Percentiles rank a stretch among this genome's conserved stretches.
These are phyloP conservation scores for Chironomus riparius DNA, from an alignment of 2,888 invertebrate species.

Conservation along the genomic window DNA sequence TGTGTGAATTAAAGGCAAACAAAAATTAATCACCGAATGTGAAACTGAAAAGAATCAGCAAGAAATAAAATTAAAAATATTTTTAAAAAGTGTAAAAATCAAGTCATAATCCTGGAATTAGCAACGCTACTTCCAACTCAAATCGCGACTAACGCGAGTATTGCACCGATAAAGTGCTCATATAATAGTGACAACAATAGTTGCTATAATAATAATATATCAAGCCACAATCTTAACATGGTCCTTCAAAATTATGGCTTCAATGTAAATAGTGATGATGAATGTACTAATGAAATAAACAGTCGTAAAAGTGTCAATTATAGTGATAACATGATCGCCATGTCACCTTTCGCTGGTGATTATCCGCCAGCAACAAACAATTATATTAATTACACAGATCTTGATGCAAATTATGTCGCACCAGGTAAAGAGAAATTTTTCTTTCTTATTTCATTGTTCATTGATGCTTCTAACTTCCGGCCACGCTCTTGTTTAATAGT, in stretches of 20 bases:
- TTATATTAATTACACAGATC: conserved; percentile 37
- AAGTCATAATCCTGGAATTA: conserved; percentile 23
- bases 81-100: neutral
- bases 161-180: neutral
- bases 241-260: conserved; percentile 41
- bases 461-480: neutral
- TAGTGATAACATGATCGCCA: conserved; percentile 34
- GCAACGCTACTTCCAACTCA: neutral
- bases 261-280: conserved; percentile 30
- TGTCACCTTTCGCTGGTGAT: conserved; percentile 38
- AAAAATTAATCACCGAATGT: neutral
- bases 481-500: neutral
- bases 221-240: conserved; percentile 32
- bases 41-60: neutral
- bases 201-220: neutral
- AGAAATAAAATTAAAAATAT: neutral
- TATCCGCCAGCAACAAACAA: conserved; percentile 35
- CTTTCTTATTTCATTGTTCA: too few relatives aligned
- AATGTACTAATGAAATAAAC: conserved; percentile 28
- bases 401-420: conserved; percentile 37
- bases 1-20: neutral
- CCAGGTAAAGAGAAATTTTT: conserved; percentile 11
- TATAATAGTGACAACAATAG: neutral
- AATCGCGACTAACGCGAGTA: neutral
- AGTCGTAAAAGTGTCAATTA: conserved; percentile 34